phyloP scores from a whole-genome alignment of 2,888 invertebrate genomes.

The Trachelus troglodyta region DNA sequence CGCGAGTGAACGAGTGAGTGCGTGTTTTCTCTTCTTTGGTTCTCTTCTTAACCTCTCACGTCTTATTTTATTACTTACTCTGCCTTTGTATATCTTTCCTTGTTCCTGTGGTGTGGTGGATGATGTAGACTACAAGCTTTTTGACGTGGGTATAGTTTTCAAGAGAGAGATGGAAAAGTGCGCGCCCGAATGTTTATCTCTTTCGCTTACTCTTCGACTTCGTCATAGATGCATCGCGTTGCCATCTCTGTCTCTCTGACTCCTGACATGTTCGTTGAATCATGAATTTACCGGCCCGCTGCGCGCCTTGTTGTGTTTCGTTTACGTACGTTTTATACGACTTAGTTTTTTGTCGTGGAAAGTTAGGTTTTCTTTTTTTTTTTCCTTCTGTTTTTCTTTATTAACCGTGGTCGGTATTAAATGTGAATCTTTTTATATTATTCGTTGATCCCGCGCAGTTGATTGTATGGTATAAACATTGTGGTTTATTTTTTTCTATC shows the following conservation, averaged over 20 bases:
- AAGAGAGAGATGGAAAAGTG: no score
- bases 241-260: slow-evolving; percentile 5
- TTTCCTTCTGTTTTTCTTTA: no score
- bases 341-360: no score
- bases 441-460: no score
- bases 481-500: no score
- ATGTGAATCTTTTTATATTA: no score
- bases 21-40: slow-evolving; percentile 9
- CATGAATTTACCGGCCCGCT: slow-evolving; percentile 45
- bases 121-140: no score
- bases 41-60: slow-evolving; percentile 2
- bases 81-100: not conserved
- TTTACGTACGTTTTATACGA: no score
- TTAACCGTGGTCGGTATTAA: no score
- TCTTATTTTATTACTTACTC: slow-evolving; percentile 4
- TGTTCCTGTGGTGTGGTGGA: not conserved
- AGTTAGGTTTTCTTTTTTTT: no score
- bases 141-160: no score
- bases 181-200: not conserved
- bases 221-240: not conserved
- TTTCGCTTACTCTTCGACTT: not conserved
- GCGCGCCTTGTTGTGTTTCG: not conserved
- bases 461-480: no score
- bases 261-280: slow-evolving; percentile 58
- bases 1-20: slow-evolving; percentile 32